Conservation (phyloP, 2,113 vertebrate species). For the Pitta sordida region DNA sequence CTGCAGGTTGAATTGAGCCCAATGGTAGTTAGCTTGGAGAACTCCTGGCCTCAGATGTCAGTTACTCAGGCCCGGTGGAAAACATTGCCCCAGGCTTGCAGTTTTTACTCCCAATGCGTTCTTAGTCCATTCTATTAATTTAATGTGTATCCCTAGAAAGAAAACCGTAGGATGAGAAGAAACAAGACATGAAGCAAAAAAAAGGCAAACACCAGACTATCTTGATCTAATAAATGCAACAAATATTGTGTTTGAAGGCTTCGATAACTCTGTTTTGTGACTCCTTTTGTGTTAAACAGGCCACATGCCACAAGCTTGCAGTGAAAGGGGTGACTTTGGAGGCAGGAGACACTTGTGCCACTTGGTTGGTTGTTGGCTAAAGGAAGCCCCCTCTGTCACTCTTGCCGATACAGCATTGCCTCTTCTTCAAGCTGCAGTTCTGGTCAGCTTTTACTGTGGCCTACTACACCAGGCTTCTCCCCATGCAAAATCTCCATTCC, state of each 20-base stretch:
- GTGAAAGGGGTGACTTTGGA: fast-evolving
- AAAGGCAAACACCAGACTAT: background rate
- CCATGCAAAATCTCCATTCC: background rate
- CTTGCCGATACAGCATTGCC: background rate
- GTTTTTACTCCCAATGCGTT: background rate
- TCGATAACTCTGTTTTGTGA: background rate
- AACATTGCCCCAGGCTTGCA: background rate
- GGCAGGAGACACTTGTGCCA: background rate
- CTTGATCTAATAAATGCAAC: background rate
- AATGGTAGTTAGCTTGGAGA: background rate
- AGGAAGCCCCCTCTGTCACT: background rate
- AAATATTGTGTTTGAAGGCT: background rate
- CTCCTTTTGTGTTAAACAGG: background rate
- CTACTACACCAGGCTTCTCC: background rate
- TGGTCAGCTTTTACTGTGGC: background rate
- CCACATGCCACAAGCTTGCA: background rate
- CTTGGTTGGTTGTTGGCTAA: background rate
- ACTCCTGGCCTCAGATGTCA: background rate
- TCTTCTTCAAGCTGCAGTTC: background rate
- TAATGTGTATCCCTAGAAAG: background rate
- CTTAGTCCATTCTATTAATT: background rate
- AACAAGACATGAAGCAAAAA: background rate
- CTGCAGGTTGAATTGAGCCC: background rate
- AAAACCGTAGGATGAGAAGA: background rate
- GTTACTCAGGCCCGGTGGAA: background rate